A percentile compares a stretch with the other conserved stretches of the same genome.
Conservation (phyloP, 2,797 vertebrate species). For the Pangasius larnaudii region DNA sequence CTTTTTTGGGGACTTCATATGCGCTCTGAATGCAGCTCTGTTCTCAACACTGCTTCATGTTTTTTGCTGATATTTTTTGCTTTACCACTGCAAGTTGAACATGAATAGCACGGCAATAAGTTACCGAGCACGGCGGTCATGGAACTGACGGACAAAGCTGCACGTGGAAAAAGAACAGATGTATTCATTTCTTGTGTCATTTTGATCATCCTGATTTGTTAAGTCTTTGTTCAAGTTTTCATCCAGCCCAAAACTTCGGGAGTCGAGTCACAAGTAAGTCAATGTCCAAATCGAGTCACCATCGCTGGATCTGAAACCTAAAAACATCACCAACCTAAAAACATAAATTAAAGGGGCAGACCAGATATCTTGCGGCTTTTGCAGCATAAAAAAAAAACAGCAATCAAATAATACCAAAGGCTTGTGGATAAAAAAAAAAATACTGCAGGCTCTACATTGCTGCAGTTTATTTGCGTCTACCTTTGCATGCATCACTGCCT, state of each 20-base stretch:
- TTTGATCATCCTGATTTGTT: neutral
- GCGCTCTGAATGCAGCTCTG: neutral
- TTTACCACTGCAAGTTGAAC: neutral
- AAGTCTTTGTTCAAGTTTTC: neutral
- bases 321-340: neutral
- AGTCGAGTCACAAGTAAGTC: neutral
- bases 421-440: neutral
- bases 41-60: neutral
- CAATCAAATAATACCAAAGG: neutral
- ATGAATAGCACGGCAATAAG: neutral
- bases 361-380: neutral
- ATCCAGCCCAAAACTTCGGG: neutral
- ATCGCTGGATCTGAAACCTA: neutral
- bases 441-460: slow-evolving; percentile 18
- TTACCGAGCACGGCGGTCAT: neutral
- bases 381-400: neutral
- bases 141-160: neutral
- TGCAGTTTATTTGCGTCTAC: slow-evolving; percentile 28
- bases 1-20: neutral
- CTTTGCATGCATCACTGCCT: slow-evolving; percentile 16
- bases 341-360: neutral
- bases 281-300: neutral
- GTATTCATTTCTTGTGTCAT: neutral
- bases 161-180: neutral
- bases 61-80: neutral